phyloP scores from a whole-genome alignment of 2,113 vertebrate genomes.

The Himantopus leucocephalus region DNA sequence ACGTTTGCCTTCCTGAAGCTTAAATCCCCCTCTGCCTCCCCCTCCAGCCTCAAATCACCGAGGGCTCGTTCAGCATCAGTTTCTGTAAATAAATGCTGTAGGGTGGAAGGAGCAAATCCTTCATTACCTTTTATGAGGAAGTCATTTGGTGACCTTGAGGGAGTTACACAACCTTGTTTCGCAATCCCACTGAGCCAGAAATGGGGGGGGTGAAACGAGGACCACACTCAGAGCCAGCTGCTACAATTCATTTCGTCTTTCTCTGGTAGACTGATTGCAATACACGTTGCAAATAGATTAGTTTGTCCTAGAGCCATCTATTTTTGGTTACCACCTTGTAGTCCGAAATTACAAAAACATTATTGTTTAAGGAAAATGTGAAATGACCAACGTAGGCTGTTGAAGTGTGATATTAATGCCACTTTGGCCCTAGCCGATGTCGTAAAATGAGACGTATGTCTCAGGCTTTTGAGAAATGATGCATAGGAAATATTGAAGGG shows the following conservation, averaged over 20 bases:
- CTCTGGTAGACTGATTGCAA: not conserved
- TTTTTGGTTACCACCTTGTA: not conserved
- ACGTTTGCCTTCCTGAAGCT: not conserved
- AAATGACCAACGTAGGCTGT: not conserved
- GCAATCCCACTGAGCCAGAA: not conserved
- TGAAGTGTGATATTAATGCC: not conserved
- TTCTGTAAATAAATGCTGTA: not conserved
- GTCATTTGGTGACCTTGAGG: constrained; percentile 21
- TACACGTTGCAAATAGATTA: not conserved
- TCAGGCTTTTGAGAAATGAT: not conserved
- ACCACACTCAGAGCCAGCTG: constrained; percentile 15
- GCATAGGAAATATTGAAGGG: not conserved
- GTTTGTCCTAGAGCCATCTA: not conserved
- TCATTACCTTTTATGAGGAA: constrained; percentile 7
- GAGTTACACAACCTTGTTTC: constrained; percentile 10
- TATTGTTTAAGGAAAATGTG: not conserved
- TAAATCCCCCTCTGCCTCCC: constrained; percentile 31
- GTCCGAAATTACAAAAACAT: not conserved
- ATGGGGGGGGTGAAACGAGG: not conserved
- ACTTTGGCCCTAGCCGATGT: accelerated
- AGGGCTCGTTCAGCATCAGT: not conserved
- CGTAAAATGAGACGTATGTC: not conserved
- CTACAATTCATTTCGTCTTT: not conserved
- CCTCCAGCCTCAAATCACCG: not conserved
- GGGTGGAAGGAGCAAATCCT: constrained; percentile 36